These are phyloP conservation scores for Nycticryphes semicollaris DNA, from an alignment of 2,113 vertebrate genomes.

Conservation along the genomic window DNA sequence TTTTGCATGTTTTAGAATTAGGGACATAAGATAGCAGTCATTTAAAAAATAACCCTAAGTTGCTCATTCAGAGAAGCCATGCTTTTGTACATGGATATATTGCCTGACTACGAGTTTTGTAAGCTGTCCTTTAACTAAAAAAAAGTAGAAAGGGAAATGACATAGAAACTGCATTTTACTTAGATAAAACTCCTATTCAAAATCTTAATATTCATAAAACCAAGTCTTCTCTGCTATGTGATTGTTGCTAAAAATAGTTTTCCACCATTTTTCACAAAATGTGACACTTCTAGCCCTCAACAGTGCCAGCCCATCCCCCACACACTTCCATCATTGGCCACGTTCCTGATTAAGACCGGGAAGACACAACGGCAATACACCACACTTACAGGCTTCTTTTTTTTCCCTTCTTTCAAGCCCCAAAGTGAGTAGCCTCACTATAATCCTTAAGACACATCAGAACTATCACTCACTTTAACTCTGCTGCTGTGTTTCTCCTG, in stretches of 20 bases:
- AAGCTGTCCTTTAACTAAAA: neutral
- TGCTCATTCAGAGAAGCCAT: neutral
- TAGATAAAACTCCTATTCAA: neutral
- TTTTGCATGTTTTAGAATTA: neutral
- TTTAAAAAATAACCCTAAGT: neutral
- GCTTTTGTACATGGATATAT: neutral
- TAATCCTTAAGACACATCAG: neutral
- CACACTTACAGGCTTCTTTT: neutral
- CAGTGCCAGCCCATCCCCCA: neutral
- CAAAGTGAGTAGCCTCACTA: neutral
- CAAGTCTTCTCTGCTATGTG: neutral
- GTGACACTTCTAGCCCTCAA: neutral
- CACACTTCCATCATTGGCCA: neutral
- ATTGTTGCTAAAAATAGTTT: neutral
- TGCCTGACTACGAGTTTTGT: neutral
- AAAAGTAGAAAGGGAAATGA: neutral
- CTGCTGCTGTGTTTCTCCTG: neutral
- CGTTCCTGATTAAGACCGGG: neutral
- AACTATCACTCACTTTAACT: neutral
- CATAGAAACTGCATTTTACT: neutral
- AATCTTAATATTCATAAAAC: neutral
- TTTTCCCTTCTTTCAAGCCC: neutral
- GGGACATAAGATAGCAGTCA: neutral
- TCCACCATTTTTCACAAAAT: neutral
- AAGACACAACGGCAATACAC: fast-evolving